Evolutionary conservation across 92 coral and sea anemone genomes (phyloP).

Genomic region (Pocillopora grandis): DNA sequence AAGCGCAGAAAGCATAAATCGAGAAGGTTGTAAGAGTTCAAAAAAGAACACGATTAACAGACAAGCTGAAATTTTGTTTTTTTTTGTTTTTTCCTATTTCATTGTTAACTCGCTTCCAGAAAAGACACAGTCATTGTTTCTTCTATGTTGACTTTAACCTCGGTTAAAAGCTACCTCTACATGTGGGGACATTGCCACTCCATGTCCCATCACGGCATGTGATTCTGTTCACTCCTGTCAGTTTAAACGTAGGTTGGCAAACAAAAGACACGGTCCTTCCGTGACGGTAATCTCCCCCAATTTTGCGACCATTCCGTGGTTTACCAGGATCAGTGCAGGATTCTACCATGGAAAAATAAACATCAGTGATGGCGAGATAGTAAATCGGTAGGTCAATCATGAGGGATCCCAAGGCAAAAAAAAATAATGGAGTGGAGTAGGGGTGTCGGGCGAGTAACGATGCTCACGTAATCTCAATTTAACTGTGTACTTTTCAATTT

Average conservation of each 20-base stretch:
- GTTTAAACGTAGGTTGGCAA: slow-evolving; percentile 17
- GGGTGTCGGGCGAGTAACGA: too few species aligned
- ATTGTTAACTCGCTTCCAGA: too few species aligned
- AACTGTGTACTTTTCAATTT: too few species aligned
- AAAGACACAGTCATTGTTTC: neutral
- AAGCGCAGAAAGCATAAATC: too few species aligned
- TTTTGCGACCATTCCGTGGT: slow-evolving; percentile 27
- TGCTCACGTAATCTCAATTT: too few species aligned
- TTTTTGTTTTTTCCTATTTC: too few species aligned
- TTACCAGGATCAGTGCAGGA: slow-evolving; percentile 39
- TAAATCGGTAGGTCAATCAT: neutral
- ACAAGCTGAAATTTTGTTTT: too few species aligned
- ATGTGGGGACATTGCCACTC: slow-evolving; percentile 24
- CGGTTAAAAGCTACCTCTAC: slow-evolving; percentile 1
- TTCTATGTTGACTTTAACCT: neutral
- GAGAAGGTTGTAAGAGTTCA: too few species aligned
- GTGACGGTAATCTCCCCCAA: slow-evolving; percentile 14
- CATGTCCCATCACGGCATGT: slow-evolving; percentile 29
- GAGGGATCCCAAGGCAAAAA: too few species aligned
- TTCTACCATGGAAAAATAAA: neutral
- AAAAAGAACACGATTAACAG: too few species aligned
- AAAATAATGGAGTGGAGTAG: too few species aligned
- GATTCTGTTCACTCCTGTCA: slow-evolving; percentile 13
- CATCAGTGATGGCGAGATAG: neutral
- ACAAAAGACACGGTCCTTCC: slow-evolving; percentile 11